A percentile compares a stretch with the other conserved stretches of the same genome.
Evolutionary conservation across 2,888 invertebrate species (phyloP).

Genomic region (Tenthredo distinguenda): DNA sequence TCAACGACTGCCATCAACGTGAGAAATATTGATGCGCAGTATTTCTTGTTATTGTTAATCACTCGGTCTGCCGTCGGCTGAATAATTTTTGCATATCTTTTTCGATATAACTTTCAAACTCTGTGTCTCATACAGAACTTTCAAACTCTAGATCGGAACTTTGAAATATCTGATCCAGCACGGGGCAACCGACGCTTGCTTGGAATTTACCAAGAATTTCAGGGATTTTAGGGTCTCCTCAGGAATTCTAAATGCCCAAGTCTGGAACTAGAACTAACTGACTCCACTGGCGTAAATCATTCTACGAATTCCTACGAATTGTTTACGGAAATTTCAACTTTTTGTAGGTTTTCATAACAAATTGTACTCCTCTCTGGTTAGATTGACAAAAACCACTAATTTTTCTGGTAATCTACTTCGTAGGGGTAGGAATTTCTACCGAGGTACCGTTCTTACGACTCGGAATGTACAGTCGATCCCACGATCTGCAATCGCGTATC

Average conservation of each 20-base stretch:
- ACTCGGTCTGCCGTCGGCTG: neutral
- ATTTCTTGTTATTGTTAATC: neutral
- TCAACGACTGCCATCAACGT: neutral
- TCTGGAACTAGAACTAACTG: conserved; percentile 2
- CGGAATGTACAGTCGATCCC: neutral
- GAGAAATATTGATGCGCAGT: neutral
- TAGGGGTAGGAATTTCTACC: no score
- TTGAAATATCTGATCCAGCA: neutral
- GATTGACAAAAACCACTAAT: no score
- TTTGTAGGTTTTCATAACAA: no score
- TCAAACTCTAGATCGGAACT: neutral
- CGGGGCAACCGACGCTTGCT: conserved; percentile 40
- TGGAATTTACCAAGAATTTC: conserved; percentile 45
- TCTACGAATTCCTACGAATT: neutral
- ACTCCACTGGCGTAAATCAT: neutral
- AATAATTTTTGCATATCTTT: neutral
- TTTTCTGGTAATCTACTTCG: no score
- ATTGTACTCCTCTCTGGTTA: no score
- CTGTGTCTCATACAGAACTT: neutral
- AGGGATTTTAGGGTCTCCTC: conserved; percentile 1
- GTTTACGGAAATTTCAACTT: no score
- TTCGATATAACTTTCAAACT: neutral
- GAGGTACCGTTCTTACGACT: no score
- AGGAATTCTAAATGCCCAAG: conserved; percentile 26
- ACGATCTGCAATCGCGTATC: no score